Conservation (phyloP, 2,113 vertebrate genomes). For the Diadophis punctatus region DNA sequence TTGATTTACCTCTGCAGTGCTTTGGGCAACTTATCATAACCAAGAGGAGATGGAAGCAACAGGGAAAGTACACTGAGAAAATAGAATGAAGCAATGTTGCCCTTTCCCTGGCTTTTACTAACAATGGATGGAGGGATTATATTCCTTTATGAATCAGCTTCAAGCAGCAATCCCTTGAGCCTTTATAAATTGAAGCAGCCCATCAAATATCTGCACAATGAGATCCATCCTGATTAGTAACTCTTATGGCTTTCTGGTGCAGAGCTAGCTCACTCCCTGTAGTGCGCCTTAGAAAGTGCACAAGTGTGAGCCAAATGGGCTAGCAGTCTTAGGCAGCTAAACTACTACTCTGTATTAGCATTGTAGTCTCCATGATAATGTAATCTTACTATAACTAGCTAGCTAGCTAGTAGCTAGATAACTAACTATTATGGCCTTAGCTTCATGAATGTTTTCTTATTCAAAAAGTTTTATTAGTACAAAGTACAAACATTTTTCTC, state of each 20-base stretch:
- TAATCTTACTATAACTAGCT: not conserved
- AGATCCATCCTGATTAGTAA: not conserved
- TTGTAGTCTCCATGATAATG: not conserved
- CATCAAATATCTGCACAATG: not conserved
- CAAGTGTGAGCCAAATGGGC: not conserved
- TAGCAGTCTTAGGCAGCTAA: not conserved
- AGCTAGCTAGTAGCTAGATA: no score
- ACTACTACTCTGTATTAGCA: not conserved
- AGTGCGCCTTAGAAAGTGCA: not conserved
- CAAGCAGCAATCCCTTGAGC: not conserved
- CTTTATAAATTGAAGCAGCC: not conserved
- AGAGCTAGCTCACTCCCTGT: not conserved
- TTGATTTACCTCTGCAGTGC: not conserved
- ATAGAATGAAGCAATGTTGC: not conserved
- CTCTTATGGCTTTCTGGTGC: not conserved
- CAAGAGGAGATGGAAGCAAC: not conserved
- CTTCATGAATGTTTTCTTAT: no score
- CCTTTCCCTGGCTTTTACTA: not conserved
- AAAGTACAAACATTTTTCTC: no score
- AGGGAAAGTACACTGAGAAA: not conserved
- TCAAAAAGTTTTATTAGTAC: no score
- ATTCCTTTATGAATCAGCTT: not conserved
- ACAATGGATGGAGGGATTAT: not conserved
- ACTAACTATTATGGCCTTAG: not conserved
- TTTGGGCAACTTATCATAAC: not conserved